Conservation (phyloP, 1,140 invertebrate species). For the Leptoteleia sp. region DNA sequence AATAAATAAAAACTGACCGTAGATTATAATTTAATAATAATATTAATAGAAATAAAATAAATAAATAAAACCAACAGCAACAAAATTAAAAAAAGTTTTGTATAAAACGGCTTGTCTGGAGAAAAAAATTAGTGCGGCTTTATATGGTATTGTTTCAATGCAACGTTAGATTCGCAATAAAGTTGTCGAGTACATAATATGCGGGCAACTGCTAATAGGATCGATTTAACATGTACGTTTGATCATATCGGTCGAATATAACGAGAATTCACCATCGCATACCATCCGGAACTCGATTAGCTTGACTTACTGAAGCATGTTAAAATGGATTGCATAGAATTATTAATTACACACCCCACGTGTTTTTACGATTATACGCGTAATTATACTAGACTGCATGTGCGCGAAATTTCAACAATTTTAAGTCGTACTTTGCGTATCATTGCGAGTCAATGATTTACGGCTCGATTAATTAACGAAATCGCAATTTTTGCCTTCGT, state of each 20-base stretch:
- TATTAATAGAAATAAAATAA: too few relatives aligned
- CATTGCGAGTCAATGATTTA: conserved; percentile 37
- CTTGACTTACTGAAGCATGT: conserved; percentile 64
- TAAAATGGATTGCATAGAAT: conserved; percentile 65
- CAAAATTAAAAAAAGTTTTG: conserved; percentile 34
- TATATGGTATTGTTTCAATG: conserved; percentile 50
- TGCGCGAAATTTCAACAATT: conserved; percentile 60
- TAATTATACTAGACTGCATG: conserved; percentile 47
- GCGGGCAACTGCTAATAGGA: conserved; percentile 66
- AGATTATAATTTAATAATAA: too few relatives aligned
- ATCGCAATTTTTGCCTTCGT: conserved; percentile 14
- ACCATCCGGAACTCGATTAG: conserved; percentile 67
- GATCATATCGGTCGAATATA: conserved; percentile 68
- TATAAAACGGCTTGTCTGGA: conserved; percentile 25
- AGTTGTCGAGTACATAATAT: conserved; percentile 64
- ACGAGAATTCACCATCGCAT: conserved; percentile 63
- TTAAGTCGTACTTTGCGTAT: conserved; percentile 45
- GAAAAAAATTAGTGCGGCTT: conserved; percentile 14
- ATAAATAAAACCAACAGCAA: neutral
- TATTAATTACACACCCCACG: conserved; percentile 64
- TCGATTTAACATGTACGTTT: conserved; percentile 68
- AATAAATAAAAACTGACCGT: too few relatives aligned
- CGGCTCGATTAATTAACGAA: conserved; percentile 42
- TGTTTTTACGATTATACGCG: conserved; percentile 59
- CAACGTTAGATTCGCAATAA: conserved; percentile 57